Evolutionary conservation across 2,888 invertebrate species (phyloP).

Genomic region (Onthophagus sagittarius): DNA sequence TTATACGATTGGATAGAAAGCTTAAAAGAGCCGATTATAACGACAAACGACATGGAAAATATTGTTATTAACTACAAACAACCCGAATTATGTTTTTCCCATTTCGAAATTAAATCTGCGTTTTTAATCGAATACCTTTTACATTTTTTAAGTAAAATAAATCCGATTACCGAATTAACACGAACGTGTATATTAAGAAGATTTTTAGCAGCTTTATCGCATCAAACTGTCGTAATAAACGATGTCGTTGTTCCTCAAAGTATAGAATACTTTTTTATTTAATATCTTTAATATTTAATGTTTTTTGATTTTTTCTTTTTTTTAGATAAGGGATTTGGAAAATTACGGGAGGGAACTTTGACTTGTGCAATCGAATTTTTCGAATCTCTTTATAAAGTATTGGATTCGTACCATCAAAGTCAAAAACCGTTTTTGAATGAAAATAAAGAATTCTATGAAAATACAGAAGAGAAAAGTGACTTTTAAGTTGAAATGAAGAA

Average conservation of each 20-base stretch:
- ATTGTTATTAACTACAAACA: constrained; percentile 62
- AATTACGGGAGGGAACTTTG: constrained; percentile 57
- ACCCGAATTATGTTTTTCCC: constrained; percentile 59
- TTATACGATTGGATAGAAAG: constrained; percentile 76
- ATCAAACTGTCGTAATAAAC: constrained; percentile 57
- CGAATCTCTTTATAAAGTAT: constrained; percentile 50
- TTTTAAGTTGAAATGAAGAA: not conserved
- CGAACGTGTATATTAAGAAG: constrained; percentile 61
- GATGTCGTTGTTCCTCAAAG: constrained; percentile 50
- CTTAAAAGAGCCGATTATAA: constrained; percentile 64
- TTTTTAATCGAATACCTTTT: constrained; percentile 70
- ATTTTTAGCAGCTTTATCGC: constrained; percentile 63
- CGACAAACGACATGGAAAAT: constrained; percentile 62
- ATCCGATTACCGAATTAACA: constrained; percentile 58
- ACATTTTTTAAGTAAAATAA: constrained; percentile 63
- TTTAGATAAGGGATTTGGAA: constrained; percentile 49
- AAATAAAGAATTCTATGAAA: not conserved
- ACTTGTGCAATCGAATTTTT: constrained; percentile 54
- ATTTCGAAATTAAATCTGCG: constrained; percentile 57
- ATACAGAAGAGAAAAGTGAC: not conserved
- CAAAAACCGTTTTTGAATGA: not conserved
- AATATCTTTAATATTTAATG: no score
- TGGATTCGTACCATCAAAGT: constrained; percentile 48
- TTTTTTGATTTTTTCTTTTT: constrained; percentile 5
- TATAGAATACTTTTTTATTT: constrained; percentile 22